Percentiles rank a stretch among this genome's conserved stretches.
Evolutionary conservation across 2,888 invertebrate genomes (phyloP).

Genomic region (Prosopocoilus inquinatus): DNA sequence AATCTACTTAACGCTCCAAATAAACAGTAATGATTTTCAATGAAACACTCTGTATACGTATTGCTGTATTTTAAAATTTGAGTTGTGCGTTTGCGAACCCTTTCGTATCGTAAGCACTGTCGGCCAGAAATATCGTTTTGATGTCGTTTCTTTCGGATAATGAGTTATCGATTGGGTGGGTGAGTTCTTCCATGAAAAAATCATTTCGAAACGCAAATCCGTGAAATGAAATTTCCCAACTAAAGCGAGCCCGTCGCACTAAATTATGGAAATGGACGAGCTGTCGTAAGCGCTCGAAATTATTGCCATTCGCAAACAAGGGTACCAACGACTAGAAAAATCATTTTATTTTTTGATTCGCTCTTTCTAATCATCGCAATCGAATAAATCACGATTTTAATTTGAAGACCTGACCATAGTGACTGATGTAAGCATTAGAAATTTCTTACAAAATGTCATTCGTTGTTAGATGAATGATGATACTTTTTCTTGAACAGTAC

Average conservation of each 20-base stretch:
- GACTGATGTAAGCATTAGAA: background rate
- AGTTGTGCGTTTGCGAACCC: too few species aligned
- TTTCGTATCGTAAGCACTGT: too few species aligned
- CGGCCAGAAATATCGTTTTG: too few species aligned
- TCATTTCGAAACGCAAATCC: constrained; percentile 16
- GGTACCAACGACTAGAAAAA: background rate
- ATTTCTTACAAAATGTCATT: too few species aligned
- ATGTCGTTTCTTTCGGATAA: background rate
- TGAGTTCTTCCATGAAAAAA: constrained; percentile 8
- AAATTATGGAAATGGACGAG: background rate
- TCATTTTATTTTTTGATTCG: background rate
- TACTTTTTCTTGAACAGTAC: too few species aligned
- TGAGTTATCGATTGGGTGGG: constrained; percentile 11
- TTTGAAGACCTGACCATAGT: background rate
- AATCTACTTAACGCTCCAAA: too few species aligned
- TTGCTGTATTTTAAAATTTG: too few species aligned
- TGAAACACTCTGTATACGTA: too few species aligned
- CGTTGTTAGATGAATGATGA: too few species aligned
- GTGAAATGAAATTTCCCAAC: constrained; percentile 23
- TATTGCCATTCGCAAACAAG: background rate
- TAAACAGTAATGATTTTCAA: too few species aligned
- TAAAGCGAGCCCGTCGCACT: background rate
- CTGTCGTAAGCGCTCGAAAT: background rate
- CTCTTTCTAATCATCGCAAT: background rate
- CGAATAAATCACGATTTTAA: background rate